A percentile compares a stretch with the other conserved stretches of the same genome.
These are phyloP conservation scores for Chrysopa pallens DNA, from an alignment of 1,140 invertebrate genomes.

Conservation along the genomic window DNA sequence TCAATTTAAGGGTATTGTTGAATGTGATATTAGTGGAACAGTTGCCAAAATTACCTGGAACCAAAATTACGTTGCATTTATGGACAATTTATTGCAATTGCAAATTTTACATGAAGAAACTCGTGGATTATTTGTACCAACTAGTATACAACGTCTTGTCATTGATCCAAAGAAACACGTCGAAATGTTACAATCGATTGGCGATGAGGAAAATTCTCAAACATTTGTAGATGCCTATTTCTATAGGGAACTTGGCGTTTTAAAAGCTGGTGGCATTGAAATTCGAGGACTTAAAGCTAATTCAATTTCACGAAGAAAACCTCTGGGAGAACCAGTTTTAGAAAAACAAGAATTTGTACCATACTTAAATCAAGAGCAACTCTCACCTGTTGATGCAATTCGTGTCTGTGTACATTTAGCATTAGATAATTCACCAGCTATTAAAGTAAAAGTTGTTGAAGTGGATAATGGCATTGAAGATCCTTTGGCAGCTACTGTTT, in stretches of 20 bases:
- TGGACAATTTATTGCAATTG: slow-evolving; percentile 86
- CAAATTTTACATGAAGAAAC: slow-evolving; percentile 59
- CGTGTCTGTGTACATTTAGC: slow-evolving; percentile 46
- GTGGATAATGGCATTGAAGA: slow-evolving; percentile 28
- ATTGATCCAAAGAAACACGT: slow-evolving; percentile 59
- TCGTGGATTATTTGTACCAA: slow-evolving; percentile 63
- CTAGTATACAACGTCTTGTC: slow-evolving; percentile 56
- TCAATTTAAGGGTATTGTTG: slow-evolving; percentile 45
- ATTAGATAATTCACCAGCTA: slow-evolving; percentile 52
- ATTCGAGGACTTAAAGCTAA: slow-evolving; percentile 62
- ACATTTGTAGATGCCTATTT: slow-evolving; percentile 26
- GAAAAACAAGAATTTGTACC: slow-evolving; percentile 64
- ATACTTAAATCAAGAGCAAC: slow-evolving; percentile 25
- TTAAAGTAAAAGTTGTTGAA: slow-evolving; percentile 59
- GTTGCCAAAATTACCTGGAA: slow-evolving; percentile 41
- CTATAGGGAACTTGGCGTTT: slow-evolving; percentile 24
- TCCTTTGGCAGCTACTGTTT: slow-evolving; percentile 30
- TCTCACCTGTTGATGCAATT: slow-evolving; percentile 21
- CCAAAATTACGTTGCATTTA: slow-evolving; percentile 78
- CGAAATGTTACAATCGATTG: slow-evolving; percentile 20
- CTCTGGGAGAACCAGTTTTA: slow-evolving; percentile 42
- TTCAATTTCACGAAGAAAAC: slow-evolving; percentile 46
- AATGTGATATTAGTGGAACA: slow-evolving; percentile 25
- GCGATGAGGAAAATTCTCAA: slow-evolving; percentile 16
- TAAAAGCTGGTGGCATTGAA: slow-evolving; percentile 62